Percentiles rank a stretch among this genome's conserved stretches.
These are phyloP conservation scores for Helostoma temminkii DNA, from an alignment of 2,797 vertebrate species.

Conservation along the genomic window DNA sequence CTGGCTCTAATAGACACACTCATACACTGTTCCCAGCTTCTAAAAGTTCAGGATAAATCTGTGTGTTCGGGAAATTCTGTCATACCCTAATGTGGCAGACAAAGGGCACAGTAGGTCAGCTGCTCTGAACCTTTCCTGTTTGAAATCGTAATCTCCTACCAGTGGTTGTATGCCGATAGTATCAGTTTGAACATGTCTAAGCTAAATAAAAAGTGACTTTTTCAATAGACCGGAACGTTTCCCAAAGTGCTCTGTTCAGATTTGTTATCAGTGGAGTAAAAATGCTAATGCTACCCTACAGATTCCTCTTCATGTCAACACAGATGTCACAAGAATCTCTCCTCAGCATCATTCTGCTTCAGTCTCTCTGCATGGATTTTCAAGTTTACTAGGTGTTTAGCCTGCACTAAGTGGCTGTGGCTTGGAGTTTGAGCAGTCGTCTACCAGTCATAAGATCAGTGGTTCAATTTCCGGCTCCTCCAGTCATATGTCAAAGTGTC, in stretches of 20 bases:
- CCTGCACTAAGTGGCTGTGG: no score
- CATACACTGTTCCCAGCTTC: constrained; percentile 55
- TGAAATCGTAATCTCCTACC: constrained; percentile 47
- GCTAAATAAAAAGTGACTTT: constrained; percentile 17
- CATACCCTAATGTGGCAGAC: constrained; percentile 69
- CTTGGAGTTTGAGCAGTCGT: no score
- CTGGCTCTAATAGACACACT: constrained; percentile 74
- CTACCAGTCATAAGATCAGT: no score
- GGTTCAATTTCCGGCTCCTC: no score
- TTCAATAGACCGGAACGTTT: constrained; percentile 10
- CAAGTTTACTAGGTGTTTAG: constrained; percentile 47
- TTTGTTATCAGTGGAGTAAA: neutral
- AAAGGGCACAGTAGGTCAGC: constrained; percentile 54
- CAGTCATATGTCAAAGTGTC: no score
- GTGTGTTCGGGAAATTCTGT: constrained; percentile 61
- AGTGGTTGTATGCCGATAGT: constrained; percentile 19
- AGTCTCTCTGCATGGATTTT: constrained; percentile 39
- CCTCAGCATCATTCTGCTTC: constrained; percentile 10
- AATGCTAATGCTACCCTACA: neutral
- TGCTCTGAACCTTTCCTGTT: constrained; percentile 45
- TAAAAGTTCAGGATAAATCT: constrained; percentile 70
- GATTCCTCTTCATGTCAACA: constrained; percentile 4
- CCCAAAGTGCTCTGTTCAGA: constrained; percentile 10
- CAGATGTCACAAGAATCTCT: neutral
- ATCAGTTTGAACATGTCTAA: constrained; percentile 12